Conservation (phyloP, 1,140 invertebrate genomes). For the Sitodiplosis mosellana region DNA sequence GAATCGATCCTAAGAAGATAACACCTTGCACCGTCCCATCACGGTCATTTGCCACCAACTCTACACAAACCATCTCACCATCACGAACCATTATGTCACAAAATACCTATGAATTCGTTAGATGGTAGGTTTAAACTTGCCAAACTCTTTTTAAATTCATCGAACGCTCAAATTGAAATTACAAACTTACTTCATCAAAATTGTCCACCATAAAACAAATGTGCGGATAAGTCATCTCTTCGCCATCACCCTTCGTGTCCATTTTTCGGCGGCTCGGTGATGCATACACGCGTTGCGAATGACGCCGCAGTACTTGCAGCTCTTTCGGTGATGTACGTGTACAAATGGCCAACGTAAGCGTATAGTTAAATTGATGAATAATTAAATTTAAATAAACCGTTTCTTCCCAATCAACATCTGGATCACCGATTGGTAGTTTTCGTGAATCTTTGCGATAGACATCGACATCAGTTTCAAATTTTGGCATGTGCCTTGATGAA, state of each 20-base stretch:
- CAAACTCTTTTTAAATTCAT: too few relatives aligned
- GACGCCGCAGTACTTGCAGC: constrained; percentile 79
- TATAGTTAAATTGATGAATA: constrained; percentile 97
- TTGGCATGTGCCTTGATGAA: constrained; percentile 63
- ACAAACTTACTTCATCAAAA: constrained; percentile 74
- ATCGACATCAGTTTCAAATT: constrained; percentile 86
- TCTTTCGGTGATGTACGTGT: constrained; percentile 93
- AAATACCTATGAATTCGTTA: constrained; percentile 53
- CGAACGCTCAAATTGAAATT: neutral
- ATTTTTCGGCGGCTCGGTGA: constrained; percentile 88
- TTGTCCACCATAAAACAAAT: constrained; percentile 99
- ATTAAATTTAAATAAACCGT: constrained; percentile 97
- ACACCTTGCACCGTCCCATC: constrained; percentile 70
- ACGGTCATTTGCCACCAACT: constrained; percentile 80
- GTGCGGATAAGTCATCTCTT: constrained; percentile 97
- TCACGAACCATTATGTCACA: constrained; percentile 89
- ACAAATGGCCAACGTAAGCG: constrained; percentile 89
- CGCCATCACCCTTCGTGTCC: constrained; percentile 94
- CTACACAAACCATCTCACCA: constrained; percentile 97
- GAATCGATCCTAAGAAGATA: constrained; percentile 90
- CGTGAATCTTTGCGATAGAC: constrained; percentile 92
- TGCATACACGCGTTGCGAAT: constrained; percentile 89
- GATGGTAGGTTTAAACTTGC: too few relatives aligned
- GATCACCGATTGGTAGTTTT: constrained; percentile 86
- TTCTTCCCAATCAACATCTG: constrained; percentile 96